Percentiles rank a stretch among this genome's conserved stretches.
These are phyloP conservation scores for Sarcophaga subvicina DNA, from an alignment of 2,888 invertebrate genomes.

Conservation along the genomic window DNA sequence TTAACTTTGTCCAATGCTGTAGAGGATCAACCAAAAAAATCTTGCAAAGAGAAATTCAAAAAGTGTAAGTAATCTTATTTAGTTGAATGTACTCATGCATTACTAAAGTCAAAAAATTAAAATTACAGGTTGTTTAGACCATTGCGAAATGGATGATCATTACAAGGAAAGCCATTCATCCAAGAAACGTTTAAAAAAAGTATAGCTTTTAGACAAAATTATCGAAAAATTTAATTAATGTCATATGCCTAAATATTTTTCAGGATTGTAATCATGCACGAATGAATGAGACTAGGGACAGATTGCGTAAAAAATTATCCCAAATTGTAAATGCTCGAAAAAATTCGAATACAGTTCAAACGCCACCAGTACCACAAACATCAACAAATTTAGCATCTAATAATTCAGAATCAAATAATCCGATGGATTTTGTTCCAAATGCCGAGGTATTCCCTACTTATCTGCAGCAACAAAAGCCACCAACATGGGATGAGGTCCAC, in stretches of 20 bases:
- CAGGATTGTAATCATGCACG: constrained; percentile 81
- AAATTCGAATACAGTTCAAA: constrained; percentile 72
- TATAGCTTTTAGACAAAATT: constrained; percentile 43
- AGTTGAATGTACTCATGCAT: neutral
- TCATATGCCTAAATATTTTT: neutral
- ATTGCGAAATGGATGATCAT: constrained; percentile 79
- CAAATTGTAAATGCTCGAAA: constrained; percentile 79
- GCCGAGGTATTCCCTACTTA: constrained; percentile 54
- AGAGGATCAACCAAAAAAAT: constrained; percentile 74
- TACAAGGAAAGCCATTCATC: constrained; percentile 80
- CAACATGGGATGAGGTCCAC: constrained; percentile 62
- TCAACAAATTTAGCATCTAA: constrained; percentile 35
- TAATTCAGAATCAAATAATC: constrained; percentile 37
- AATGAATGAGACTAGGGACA: constrained; percentile 81
- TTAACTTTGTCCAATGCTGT: constrained; percentile 69
- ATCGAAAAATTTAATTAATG: neutral
- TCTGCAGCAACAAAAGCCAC: constrained; percentile 61
- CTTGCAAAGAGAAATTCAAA: constrained; percentile 78
- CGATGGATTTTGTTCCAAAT: constrained; percentile 62
- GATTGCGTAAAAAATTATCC: constrained; percentile 80
- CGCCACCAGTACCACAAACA: constrained; percentile 68
- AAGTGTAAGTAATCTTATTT: constrained; percentile 75
- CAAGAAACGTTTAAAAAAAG: constrained; percentile 80
- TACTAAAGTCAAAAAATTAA: neutral
- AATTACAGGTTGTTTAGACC: constrained; percentile 77